Conservation (phyloP, 2,888 invertebrate species). For the Portevinia maculata region DNA sequence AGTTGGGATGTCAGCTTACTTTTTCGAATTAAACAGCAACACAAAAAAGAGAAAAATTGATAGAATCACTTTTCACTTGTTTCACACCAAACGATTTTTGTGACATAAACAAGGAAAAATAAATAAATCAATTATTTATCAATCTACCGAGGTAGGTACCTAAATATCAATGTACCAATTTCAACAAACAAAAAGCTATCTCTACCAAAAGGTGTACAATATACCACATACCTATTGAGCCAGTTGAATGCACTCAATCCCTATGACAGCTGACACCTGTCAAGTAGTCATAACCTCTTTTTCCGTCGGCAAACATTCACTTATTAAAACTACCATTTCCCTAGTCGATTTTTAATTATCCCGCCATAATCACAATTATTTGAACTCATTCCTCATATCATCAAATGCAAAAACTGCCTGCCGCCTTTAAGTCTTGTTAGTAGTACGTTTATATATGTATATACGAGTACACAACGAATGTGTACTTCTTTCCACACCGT, state of each 20-base stretch:
- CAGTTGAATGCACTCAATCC: background rate
- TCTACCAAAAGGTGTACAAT: too few relatives aligned
- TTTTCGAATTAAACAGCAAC: too few relatives aligned
- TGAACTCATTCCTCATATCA: background rate
- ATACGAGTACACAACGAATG: conserved; percentile 34
- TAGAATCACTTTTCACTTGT: too few relatives aligned
- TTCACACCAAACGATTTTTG: too few relatives aligned
- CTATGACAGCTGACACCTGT: background rate
- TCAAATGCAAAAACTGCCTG: background rate
- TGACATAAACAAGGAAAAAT: too few relatives aligned
- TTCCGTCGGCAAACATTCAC: conserved; percentile 14
- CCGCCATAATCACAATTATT: conserved; percentile 36
- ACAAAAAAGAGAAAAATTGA: too few relatives aligned
- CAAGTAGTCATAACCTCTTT: conserved; percentile 3
- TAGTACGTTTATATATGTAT: background rate
- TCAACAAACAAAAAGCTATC: too few relatives aligned
- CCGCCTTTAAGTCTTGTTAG: background rate
- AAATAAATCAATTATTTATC: too few relatives aligned
- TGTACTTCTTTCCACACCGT: conserved; percentile 56
- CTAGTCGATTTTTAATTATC: conserved; percentile 51
- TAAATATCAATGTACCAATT: too few relatives aligned
- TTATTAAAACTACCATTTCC: conserved; percentile 31
- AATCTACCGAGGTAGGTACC: too few relatives aligned
- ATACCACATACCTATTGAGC: background rate
- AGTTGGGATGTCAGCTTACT: too few relatives aligned